These are phyloP conservation scores for Micrasema longulum DNA, from an alignment of 1,140 invertebrate genomes.

Conservation along the genomic window DNA sequence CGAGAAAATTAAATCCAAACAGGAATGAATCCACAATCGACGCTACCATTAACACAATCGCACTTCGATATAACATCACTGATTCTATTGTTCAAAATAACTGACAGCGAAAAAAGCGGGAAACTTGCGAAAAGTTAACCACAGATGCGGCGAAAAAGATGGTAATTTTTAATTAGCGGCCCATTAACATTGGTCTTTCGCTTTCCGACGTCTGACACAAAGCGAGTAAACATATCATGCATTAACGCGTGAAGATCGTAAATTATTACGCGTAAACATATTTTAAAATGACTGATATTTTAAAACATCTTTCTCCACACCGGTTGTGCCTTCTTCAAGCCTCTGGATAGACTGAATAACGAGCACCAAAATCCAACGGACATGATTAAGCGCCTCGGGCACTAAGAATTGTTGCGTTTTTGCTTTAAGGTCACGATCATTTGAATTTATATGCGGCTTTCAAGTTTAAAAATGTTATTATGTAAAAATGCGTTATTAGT, in stretches of 20 bases:
- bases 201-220: neutral
- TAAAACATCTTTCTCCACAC: slow-evolving; percentile 19
- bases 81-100: neutral
- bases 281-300: slow-evolving; percentile 1
- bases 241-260: neutral
- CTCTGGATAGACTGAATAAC: neutral
- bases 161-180: neutral
- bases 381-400: slow-evolving; percentile 2
- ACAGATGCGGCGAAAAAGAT: slow-evolving; percentile 3
- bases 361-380: neutral
- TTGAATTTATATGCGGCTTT: slow-evolving; percentile 19
- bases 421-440: slow-evolving; percentile 33
- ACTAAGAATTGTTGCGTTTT: slow-evolving; percentile 25
- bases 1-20: slow-evolving; percentile 9
- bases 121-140: neutral
- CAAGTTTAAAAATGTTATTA: slow-evolving; percentile 25
- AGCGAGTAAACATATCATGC: neutral
- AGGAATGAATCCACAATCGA: slow-evolving; percentile 25
- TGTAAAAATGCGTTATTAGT: neutral
- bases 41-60: slow-evolving; percentile 28
- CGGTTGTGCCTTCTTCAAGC: slow-evolving; percentile 15
- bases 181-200: neutral
- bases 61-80: slow-evolving; percentile 24
- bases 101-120: neutral
- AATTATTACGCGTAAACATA: neutral